These are phyloP conservation scores for Oenanthe oenanthe DNA, from an alignment of 2,113 vertebrate genomes.

Conservation along the genomic window DNA sequence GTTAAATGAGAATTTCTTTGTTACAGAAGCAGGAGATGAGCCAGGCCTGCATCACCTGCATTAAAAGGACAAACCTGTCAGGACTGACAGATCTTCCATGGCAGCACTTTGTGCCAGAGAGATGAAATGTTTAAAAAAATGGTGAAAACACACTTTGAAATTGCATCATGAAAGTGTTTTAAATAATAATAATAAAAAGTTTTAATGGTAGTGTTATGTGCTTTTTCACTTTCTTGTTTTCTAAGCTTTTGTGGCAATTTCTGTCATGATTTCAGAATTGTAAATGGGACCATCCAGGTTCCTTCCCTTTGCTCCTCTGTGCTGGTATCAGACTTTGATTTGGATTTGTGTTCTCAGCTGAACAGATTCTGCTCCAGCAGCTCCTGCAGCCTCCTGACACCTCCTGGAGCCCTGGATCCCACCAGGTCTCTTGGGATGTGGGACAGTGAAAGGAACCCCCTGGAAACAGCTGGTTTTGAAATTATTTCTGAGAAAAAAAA, in stretches of 20 bases:
- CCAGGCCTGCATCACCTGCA: background rate
- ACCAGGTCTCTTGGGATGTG: background rate
- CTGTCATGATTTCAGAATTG: background rate
- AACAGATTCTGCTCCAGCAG: background rate
- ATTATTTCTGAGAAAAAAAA: background rate
- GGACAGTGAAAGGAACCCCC: background rate
- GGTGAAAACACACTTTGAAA: background rate
- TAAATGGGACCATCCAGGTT: background rate
- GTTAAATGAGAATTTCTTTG: background rate
- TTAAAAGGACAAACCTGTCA: background rate
- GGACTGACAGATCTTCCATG: background rate
- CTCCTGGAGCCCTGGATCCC: background rate
- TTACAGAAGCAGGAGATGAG: background rate
- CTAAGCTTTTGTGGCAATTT: background rate
- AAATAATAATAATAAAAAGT: background rate
- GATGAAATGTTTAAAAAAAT: accelerated
- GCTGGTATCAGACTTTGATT: background rate
- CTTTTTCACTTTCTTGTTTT: background rate
- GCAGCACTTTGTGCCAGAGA: background rate
- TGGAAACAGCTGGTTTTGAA: background rate
- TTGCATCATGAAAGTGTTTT: background rate
- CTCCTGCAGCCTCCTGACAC: background rate
- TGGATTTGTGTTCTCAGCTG: background rate
- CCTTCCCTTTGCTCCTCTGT: background rate
- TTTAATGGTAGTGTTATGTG: background rate